These are phyloP conservation scores for Odontothrips loti DNA, from an alignment of 2,888 invertebrate species.

Conservation along the genomic window DNA sequence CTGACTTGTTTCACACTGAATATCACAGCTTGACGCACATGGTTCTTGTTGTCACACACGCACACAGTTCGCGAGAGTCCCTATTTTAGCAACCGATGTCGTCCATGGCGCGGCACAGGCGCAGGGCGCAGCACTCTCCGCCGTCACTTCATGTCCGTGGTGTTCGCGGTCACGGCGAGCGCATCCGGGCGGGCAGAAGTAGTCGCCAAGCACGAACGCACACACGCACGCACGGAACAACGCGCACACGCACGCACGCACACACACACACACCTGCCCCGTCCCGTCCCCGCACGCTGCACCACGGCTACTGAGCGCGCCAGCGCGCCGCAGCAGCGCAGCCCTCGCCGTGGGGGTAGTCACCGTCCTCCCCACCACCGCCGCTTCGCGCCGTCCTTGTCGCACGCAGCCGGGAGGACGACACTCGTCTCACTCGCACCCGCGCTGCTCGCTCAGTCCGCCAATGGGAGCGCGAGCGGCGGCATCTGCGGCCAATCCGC, in stretches of 20 bases:
- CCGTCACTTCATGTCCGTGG: too few species aligned
- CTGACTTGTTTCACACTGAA: not conserved
- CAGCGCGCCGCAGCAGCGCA: not conserved
- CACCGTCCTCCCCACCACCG: not conserved
- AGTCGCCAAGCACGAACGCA: not conserved
- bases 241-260: slow-evolving; percentile 8
- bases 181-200: too few species aligned
- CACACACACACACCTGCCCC: not conserved
- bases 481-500: not conserved
- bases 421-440: not conserved
- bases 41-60: not conserved
- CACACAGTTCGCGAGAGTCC: not conserved
- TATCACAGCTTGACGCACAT: not conserved
- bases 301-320: slow-evolving; percentile 21
- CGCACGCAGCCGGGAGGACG: not conserved
- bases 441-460: not conserved
- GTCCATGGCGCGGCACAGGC: not conserved
- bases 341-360: not conserved
- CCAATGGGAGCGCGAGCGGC: slow-evolving; percentile 6
- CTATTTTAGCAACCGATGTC: too few species aligned
- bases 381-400: too few species aligned
- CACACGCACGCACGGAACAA: not conserved
- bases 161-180: too few species aligned
- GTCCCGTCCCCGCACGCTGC: not conserved
- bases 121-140: not conserved